A percentile compares a stretch with the other conserved stretches of the same genome.
phyloP scores from a whole-genome alignment of 2,888 invertebrate species.

The Periphyllus acericola region DNA sequence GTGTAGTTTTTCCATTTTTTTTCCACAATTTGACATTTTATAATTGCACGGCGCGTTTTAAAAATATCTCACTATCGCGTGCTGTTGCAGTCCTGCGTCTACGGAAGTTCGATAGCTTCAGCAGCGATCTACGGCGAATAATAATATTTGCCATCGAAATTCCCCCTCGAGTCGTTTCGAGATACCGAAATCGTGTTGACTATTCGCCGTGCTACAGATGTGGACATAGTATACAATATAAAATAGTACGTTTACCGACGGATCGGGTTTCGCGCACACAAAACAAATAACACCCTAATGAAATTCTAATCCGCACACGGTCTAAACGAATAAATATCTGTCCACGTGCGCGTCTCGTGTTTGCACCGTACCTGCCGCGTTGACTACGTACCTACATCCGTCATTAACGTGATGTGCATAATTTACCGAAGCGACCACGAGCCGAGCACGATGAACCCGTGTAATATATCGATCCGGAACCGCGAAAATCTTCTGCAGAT shows the following conservation, averaged over 20 bases:
- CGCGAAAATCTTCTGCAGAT: no score
- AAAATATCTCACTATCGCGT: neutral
- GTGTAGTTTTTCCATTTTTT: no score
- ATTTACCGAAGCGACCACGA: neutral
- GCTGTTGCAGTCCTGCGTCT: neutral
- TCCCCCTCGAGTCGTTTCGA: neutral
- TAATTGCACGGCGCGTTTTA: neutral
- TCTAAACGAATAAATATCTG: neutral
- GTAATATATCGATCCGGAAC: no score
- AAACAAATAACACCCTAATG: neutral
- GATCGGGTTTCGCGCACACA: neutral
- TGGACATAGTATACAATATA: neutral
- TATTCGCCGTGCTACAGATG: neutral
- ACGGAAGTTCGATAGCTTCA: neutral
- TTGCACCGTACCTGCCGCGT: neutral
- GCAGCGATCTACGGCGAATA: neutral
- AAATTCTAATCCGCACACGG: neutral
- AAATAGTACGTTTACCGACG: neutral
- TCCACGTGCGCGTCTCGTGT: neutral
- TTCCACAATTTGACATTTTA: no score
- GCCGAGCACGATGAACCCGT: neutral
- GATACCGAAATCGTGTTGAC: conserved; percentile 13
- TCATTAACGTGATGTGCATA: neutral
- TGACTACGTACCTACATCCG: neutral
- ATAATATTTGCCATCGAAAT: neutral